Conservation (phyloP, 2,888 invertebrate genomes). For the Quadroppia sp. region DNA sequence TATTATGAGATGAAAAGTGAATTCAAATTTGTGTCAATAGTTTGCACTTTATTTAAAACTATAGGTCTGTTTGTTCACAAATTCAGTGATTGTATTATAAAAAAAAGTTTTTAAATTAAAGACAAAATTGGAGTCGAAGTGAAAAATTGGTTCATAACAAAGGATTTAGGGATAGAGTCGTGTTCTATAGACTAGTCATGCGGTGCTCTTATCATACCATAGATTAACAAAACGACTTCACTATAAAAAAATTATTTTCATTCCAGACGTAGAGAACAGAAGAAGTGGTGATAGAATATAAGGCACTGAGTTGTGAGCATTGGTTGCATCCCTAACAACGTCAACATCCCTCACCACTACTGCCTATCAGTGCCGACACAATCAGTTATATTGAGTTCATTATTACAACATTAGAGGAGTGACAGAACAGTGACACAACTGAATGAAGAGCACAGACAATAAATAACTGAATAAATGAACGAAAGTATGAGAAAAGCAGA, state of each 20-base stretch:
- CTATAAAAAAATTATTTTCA: slow-evolving; percentile 10
- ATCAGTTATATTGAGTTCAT: neutral
- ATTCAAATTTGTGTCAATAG: no score
- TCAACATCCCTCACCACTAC: neutral
- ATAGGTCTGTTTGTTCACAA: neutral
- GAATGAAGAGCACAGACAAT: slow-evolving; percentile 27
- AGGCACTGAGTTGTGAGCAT: neutral
- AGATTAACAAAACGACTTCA: slow-evolving; percentile 35
- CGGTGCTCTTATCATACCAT: slow-evolving; percentile 31
- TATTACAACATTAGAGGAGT: slow-evolving; percentile 19
- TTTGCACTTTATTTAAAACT: no score
- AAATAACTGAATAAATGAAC: slow-evolving; percentile 25
- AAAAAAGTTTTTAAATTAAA: neutral
- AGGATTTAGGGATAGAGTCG: slow-evolving; percentile 6
- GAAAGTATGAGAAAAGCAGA: slow-evolving; percentile 16
- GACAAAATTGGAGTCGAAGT: neutral
- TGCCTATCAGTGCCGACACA: slow-evolving; percentile 3
- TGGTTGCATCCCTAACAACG: no score
- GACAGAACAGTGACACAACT: slow-evolving; percentile 7
- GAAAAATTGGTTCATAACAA: slow-evolving; percentile 29
- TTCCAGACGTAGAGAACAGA: neutral
- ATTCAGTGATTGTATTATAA: neutral
- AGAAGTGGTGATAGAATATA: slow-evolving; percentile 3
- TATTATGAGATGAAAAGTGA: no score
- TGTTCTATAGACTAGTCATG: neutral